A percentile compares a stretch with the other conserved stretches of the same genome.
These are phyloP conservation scores for Platyura marginata DNA, from an alignment of 1,140 invertebrate genomes.

Conservation along the genomic window DNA sequence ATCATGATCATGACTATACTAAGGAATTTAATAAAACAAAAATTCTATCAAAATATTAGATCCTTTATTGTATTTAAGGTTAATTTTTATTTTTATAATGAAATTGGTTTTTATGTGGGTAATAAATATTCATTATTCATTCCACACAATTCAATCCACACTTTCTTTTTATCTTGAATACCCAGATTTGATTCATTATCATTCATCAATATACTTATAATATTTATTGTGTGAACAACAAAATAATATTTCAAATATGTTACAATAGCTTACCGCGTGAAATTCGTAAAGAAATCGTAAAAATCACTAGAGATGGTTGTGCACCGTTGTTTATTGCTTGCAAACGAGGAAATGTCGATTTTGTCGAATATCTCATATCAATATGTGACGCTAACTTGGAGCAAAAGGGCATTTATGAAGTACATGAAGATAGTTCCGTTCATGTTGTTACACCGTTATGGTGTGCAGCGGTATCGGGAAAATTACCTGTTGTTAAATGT, in stretches of 20 bases:
- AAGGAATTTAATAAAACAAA: neutral
- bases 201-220: neutral
- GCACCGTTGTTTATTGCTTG: constrained; percentile 75
- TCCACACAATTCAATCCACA: neutral
- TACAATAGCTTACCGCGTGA: constrained; percentile 12
- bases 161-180: no score
- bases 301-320: constrained; percentile 42
- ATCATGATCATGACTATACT: neutral
- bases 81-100: neutral
- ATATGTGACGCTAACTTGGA: constrained; percentile 70
- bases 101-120: neutral
- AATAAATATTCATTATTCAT: neutral
- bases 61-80: neutral
- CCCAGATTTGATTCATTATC: neutral
- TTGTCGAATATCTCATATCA: constrained; percentile 73
- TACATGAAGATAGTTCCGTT: constrained; percentile 47
- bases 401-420: constrained; percentile 60
- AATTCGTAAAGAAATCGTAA: constrained; percentile 16
- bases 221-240: neutral
- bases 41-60: no score
- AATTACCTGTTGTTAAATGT: constrained; percentile 55
- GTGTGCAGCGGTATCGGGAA: constrained; percentile 81
- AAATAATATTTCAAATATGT: neutral
- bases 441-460: constrained; percentile 80
- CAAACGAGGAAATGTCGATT: constrained; percentile 66